phyloP scores from a whole-genome alignment of 2,113 vertebrate species.

The Willisornis vidua region DNA sequence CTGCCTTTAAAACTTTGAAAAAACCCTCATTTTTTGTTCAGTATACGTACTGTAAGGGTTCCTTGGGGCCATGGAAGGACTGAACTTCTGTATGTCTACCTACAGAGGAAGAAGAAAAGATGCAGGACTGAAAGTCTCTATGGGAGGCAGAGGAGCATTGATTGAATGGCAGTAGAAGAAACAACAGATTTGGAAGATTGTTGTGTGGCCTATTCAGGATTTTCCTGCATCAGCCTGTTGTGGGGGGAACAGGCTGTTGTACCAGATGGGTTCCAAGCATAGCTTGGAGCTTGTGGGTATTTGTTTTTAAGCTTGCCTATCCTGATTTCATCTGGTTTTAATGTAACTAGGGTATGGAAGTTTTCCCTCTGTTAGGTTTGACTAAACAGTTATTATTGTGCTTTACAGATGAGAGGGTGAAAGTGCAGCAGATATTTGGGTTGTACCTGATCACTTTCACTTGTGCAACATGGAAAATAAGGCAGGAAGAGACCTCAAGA shows the following conservation, averaged over 20 bases:
- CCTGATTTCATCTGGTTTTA: not conserved
- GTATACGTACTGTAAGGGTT: not conserved
- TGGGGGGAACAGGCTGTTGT: not conserved
- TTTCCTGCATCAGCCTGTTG: not conserved
- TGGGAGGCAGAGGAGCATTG: not conserved
- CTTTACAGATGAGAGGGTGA: not conserved
- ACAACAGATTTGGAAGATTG: not conserved
- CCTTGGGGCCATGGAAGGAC: not conserved
- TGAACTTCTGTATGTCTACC: not conserved
- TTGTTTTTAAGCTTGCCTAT: not conserved
- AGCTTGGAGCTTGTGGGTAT: not conserved
- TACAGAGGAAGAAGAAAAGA: not conserved
- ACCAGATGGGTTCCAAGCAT: not conserved
- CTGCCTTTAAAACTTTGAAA: not conserved
- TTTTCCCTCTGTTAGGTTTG: not conserved
- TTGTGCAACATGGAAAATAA: not conserved
- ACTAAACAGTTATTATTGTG: not conserved
- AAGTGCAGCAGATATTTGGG: not conserved
- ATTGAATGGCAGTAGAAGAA: not conserved
- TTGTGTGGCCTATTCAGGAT: not conserved
- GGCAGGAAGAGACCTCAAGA: not conserved
- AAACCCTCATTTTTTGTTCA: rapidly evolving
- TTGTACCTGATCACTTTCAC: not conserved
- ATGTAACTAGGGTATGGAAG: not conserved
- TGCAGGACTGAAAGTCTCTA: not conserved